A percentile compares a stretch with the other conserved stretches of the same genome.
Conservation (phyloP, 1,140 invertebrate genomes). For the Halesus radiatus region DNA sequence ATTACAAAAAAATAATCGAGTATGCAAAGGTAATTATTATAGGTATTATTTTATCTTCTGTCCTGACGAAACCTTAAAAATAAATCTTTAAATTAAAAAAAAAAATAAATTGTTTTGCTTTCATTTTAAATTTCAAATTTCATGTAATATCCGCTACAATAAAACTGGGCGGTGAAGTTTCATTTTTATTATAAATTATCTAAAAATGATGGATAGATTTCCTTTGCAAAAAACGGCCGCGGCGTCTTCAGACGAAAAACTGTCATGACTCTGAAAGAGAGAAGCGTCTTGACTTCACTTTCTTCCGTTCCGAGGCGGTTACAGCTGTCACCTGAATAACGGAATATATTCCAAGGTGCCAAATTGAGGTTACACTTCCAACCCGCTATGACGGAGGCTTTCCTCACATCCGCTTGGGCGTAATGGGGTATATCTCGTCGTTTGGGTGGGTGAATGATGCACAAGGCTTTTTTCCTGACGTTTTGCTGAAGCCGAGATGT, state of each 20-base stretch:
- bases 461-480: background rate
- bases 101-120: too few relatives aligned
- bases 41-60: too few relatives aligned
- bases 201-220: too few relatives aligned
- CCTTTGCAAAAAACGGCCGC: background rate
- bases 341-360: constrained; percentile 51
- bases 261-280: constrained; percentile 18
- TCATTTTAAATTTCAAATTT: too few relatives aligned
- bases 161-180: too few relatives aligned
- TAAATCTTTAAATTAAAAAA: too few relatives aligned
- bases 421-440: constrained; percentile 41
- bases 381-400: constrained; percentile 27
- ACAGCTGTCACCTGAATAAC: constrained; percentile 58
- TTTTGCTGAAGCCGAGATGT: too few relatives aligned
- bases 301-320: constrained; percentile 45
- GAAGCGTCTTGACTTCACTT: constrained; percentile 24
- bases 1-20: too few relatives aligned
- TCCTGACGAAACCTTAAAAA: too few relatives aligned
- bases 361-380: constrained; percentile 55
- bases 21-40: too few relatives aligned
- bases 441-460: constrained; percentile 30
- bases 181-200: too few relatives aligned
- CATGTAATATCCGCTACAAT: too few relatives aligned
- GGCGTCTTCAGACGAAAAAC: constrained; percentile 31
- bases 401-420: constrained; percentile 12